Conservation (phyloP, 2,113 vertebrate genomes). For the Ptilonorhynchus violaceus region DNA sequence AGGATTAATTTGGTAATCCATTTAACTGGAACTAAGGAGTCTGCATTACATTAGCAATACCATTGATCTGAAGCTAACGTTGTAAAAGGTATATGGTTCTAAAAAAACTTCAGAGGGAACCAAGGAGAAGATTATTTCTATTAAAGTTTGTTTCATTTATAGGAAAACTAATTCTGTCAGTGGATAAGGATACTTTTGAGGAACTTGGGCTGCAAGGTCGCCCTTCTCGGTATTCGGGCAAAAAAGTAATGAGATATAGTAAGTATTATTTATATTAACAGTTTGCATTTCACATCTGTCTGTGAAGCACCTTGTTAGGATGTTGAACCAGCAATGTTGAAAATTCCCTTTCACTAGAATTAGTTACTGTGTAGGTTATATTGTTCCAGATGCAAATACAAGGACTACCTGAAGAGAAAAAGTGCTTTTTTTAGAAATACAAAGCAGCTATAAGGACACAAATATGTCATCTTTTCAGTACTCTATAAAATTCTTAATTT, state of each 20-base stretch:
- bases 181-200: conserved; percentile 93
- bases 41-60: not conserved
- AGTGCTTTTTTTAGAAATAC: not conserved
- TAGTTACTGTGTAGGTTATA: not conserved
- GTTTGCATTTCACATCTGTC: not conserved
- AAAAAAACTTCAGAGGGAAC: not conserved
- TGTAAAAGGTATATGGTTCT: not conserved
- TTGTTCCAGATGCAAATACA: not conserved
- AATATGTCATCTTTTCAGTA: not conserved
- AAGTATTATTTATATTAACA: conserved; percentile 35
- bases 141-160: conserved; percentile 1
- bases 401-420: not conserved
- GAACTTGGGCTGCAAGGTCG: conserved; percentile 86
- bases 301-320: not conserved
- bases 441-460: not conserved
- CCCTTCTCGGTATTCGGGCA: conserved; percentile 83
- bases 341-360: not conserved
- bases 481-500: not conserved
- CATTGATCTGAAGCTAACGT: not conserved
- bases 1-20: not conserved
- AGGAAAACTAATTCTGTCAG: conserved; percentile 88
- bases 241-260: conserved; percentile 82
- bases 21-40: not conserved
- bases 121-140: not conserved
- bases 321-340: not conserved